Base-by-base conservation (phyloP, 2,797 vertebrate species). In the Trematomus bernacchii region DNA sequence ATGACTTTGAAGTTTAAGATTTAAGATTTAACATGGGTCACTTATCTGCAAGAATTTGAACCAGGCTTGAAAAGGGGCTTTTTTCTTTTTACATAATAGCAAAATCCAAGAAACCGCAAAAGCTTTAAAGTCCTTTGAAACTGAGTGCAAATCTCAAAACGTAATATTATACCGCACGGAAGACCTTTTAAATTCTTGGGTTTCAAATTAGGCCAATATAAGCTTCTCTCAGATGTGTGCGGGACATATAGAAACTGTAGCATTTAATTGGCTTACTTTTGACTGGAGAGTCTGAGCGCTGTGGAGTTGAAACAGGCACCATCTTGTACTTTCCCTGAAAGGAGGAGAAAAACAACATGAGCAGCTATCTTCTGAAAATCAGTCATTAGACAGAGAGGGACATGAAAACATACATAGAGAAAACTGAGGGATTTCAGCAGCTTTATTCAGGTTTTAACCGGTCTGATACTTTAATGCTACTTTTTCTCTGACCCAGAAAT, bases 301-400 rank as follows among this genome's bases (percentile, higher is more conserved):
- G 94, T 86, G 86, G 96, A 98, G 69, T 88, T 94, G 72, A 97
- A 94, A 92, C 96, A 96, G 5, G 91, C 61, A 3, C 88, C 89
- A 66, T 96, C 96, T 68, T 94, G 89, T 73, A 93, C 76, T 80
- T 94, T 93, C 84, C 95, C 98, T 99, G 82, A 19, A 85, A 94
- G 59, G 81, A 84, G 44, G 30, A 23, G 50, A 21, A 50, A 62
- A 8, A 50, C 23, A 52, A 65, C 30, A 43, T 76, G 51, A 85
- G 51, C 66, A 77, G 61, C 54, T 65, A 66, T 66, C 64, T 33
- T 51, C 21, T 65, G 54, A 72, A 33, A 73, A 71, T 12, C 30
- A 61, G 55, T 3, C 15, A 43, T 47, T 19, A 62, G 3, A 50
- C n/a, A 60, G 1, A 55, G 9, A 44, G 4, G 10, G 2, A 53